Evolutionary conservation across 1,140 invertebrate species (phyloP).

Genomic region (Bradynema listronoti): DNA sequence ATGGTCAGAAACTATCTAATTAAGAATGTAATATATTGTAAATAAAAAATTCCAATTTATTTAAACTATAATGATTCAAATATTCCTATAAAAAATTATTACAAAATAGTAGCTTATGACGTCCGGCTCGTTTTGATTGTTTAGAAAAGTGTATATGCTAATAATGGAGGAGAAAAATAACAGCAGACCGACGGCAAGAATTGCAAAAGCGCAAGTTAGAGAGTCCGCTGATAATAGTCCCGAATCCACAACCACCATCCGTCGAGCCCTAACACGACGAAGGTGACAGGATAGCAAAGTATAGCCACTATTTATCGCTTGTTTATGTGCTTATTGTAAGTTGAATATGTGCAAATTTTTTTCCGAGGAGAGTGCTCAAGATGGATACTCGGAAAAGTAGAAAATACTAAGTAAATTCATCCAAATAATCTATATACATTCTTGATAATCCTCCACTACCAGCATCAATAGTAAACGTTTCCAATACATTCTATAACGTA

Average conservation of each 20-base stretch:
- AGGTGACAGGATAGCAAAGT: too few relatives aligned
- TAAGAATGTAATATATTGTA: neutral
- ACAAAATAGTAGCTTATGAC: constrained; percentile 86
- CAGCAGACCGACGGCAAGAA: constrained; percentile 75
- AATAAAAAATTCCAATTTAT: neutral
- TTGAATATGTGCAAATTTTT: too few relatives aligned
- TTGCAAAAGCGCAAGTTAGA: constrained; percentile 68
- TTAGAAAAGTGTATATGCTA: constrained; percentile 79
- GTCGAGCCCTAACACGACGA: neutral
- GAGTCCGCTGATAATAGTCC: constrained; percentile 20
- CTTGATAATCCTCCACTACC: too few relatives aligned
- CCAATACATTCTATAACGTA: too few relatives aligned
- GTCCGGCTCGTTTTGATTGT: constrained; percentile 79
- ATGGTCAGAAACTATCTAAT: neutral
- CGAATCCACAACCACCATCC: constrained; percentile 17
- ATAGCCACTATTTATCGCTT: too few relatives aligned
- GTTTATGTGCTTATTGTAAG: too few relatives aligned
- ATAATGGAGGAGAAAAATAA: constrained; percentile 80
- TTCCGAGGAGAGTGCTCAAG: too few relatives aligned
- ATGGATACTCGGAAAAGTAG: too few relatives aligned
- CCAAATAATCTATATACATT: too few relatives aligned
- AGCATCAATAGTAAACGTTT: too few relatives aligned
- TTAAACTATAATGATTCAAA: neutral
- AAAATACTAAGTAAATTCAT: too few relatives aligned
- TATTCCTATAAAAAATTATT: constrained; percentile 22